Conservation (phyloP, 2,113 vertebrate species). For the Panurus biarmicus region DNA sequence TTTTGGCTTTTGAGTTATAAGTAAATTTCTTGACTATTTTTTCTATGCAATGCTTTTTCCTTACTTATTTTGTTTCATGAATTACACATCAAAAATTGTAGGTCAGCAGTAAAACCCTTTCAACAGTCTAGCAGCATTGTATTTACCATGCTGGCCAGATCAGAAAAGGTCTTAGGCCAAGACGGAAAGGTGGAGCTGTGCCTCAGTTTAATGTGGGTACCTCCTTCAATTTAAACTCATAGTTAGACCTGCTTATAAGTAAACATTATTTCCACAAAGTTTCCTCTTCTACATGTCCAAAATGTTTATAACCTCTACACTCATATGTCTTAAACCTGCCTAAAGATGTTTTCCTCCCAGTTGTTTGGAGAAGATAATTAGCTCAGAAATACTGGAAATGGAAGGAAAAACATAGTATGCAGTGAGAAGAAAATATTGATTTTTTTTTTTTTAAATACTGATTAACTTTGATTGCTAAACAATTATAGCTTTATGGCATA, state of each 20-base stretch:
- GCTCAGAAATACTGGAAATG: neutral
- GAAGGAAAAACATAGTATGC: neutral
- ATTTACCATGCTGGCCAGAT: fast-evolving
- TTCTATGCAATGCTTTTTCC: neutral
- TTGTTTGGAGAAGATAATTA: neutral
- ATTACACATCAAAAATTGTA: neutral
- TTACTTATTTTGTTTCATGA: neutral
- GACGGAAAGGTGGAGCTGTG: neutral
- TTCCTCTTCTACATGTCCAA: neutral
- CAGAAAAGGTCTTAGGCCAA: neutral
- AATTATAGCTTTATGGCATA: neutral
- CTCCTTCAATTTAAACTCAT: neutral
- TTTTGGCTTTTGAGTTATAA: neutral
- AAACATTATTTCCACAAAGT: neutral
- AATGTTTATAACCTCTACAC: neutral
- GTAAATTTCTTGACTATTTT: neutral
- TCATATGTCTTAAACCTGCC: neutral
- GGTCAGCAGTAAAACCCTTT: neutral
- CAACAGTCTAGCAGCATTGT: fast-evolving
- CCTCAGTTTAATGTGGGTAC: neutral
- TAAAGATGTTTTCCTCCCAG: neutral
- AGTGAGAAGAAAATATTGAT: neutral
- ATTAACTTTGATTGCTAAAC: neutral
- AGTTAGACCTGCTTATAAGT: neutral
- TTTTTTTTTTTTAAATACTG: neutral